Base-by-base conservation (phyloP, 2,888 invertebrate genomes). In the Plemyria rubiginata region DNA sequence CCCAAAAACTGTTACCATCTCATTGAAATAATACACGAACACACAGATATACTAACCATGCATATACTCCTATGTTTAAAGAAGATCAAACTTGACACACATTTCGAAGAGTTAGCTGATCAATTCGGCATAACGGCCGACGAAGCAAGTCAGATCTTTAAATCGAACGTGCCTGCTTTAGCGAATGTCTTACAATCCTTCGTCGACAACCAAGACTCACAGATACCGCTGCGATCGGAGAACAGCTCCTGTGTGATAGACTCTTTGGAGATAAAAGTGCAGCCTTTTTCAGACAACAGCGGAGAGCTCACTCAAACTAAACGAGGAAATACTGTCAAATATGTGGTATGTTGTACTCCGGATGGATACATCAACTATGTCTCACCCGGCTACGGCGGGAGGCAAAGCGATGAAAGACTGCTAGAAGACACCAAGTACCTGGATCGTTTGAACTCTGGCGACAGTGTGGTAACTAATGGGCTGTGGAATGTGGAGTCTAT, bases 321-420 rank as follows among this genome's bases (percentile, higher is more conserved):
- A 16, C 36, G n/a, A 13, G 55, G 48, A 4, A 55, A 55, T 29
- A 56, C 56, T 13, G 56, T 56, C n/a, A 56, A 56, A 6, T 56
- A 56, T 7, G 2, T 56, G 7, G 40, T 56, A 40, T n/a, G 48
- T 41, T 29, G 48, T 11, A 13, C 11, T 13, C 40, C 49, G 9
- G 29, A 49, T 6, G 56, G 56, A 9, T 56, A 41, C 7, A 49
- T 56, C 36, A 41, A 49, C 48, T 56, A 56, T 15, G 56, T 56
- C 12, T 56, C 56, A 29, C 49, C 56, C 1, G 56, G 56, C 2
- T 56, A 56, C 12, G 49, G 56, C 11, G 49, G 49, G 0, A 56
- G 38, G 16, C 46, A 29, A 9, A 56, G 49, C 40, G 22, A 56
- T 41, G 49, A 49, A 41, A 38, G 11, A 40, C 11, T 56, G 6